Percentiles rank a stretch among this genome's conserved stretches.
These are phyloP conservation scores for Arnoldichthys spilopterus DNA, from an alignment of 2,797 vertebrate genomes.

Conservation along the genomic window DNA sequence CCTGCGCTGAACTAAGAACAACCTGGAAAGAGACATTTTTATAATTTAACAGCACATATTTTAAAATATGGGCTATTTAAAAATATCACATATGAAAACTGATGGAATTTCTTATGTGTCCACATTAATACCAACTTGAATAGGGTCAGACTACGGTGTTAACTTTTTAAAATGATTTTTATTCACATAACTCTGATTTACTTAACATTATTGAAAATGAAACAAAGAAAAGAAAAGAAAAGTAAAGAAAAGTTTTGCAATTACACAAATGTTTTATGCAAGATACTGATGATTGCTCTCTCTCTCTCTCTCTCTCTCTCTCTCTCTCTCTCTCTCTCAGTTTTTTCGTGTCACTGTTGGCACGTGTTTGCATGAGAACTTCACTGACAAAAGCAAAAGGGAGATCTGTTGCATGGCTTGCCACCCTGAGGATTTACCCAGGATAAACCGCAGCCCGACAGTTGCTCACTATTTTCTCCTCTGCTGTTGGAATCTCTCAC, in stretches of 20 bases:
- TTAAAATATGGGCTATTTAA: background rate
- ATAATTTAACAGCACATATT: background rate
- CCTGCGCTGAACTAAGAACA: background rate
- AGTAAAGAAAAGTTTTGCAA: too few species aligned
- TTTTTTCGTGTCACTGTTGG: background rate
- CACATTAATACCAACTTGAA: too few species aligned
- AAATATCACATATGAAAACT: background rate
- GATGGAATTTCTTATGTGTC: background rate
- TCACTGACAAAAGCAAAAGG: background rate
- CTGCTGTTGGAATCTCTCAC: constrained; percentile 28
- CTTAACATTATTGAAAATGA: too few species aligned
- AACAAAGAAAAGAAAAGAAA: too few species aligned
- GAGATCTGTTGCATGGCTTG: background rate
- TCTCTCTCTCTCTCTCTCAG: too few species aligned
- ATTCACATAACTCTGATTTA: too few species aligned
- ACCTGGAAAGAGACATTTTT: background rate
- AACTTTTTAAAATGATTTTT: too few species aligned
- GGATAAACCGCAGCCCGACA: constrained; percentile 30
- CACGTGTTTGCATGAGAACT: background rate
- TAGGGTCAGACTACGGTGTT: too few species aligned
- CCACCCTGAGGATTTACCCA: constrained; percentile 38
- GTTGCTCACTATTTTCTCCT: constrained; percentile 39
- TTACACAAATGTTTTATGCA: background rate
- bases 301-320: background rate
- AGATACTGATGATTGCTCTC: background rate